Evolutionary conservation across 92 coral and sea anemone genomes (phyloP).

Genomic region (Parazoanthus atlanticus): DNA sequence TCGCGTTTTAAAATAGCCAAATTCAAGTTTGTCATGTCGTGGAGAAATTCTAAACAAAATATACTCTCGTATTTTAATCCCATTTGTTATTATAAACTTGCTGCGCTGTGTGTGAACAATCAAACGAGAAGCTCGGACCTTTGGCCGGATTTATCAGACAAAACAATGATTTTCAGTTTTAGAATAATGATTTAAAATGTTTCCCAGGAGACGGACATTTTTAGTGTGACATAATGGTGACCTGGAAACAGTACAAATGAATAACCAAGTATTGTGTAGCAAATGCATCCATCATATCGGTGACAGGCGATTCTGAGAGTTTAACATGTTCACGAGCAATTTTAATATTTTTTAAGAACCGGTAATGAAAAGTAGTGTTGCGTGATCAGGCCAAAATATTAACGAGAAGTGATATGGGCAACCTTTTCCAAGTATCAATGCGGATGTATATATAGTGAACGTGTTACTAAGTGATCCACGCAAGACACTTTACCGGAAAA

Average conservation of each 20-base stretch:
- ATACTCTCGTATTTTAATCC: background rate
- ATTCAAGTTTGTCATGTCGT: background rate
- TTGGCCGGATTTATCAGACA: conserved; percentile 12
- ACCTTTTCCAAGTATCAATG: no score
- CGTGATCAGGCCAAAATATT: background rate
- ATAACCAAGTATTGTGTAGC: background rate
- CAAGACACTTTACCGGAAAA: conserved; percentile 19
- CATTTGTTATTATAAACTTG: background rate
- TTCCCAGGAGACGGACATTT: conserved; percentile 1
- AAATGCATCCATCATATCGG: background rate
- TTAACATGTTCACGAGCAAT: background rate
- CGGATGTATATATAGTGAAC: background rate
- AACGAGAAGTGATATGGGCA: background rate
- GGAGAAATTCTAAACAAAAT: conserved; percentile 22
- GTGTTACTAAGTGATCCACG: background rate
- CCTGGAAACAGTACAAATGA: conserved; percentile 20
- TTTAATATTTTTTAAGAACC: background rate
- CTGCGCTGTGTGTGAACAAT: background rate
- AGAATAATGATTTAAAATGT: background rate
- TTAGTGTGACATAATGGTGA: conserved; percentile 26
- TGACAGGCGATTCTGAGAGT: conserved; percentile 5
- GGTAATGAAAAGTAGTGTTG: background rate
- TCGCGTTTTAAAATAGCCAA: no score
- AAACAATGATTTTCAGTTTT: background rate
- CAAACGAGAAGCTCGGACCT: conserved; percentile 9